Base-by-base conservation (phyloP, 2,113 vertebrate genomes). In the Struthio camelus region DNA sequence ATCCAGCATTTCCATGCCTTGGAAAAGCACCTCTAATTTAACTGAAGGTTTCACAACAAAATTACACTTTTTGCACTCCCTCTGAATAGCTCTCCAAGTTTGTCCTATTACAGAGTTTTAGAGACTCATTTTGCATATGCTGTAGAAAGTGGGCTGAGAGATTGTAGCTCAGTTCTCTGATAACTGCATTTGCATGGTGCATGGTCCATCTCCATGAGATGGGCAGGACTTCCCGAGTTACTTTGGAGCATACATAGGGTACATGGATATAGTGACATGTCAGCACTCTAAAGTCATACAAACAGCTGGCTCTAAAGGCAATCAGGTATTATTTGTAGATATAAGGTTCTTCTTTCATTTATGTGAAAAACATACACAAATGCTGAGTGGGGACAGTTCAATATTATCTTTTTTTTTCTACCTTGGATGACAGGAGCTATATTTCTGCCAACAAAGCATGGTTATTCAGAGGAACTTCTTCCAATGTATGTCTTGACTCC, bases 181-280 rank as follows among this genome's bases (percentile, higher is more conserved):
- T 51, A 28, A 36, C 14, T 75, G 0, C 51, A 30, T 77, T 58
- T 66, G 11, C 14, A 14, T 10, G 24, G 38, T 44, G 4, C 17
- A 46, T 1, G 6, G 72, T 72, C 16, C 13, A 11, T 42, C 51
- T 85, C 50, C 3, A 0, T 40, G 36, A 14, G 1, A 0, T 5
- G 14, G 50, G 19, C 30, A 59, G 12, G n/a, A 46, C 8, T 46
- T 88, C 58, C 22, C 10, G 71, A 42, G 22, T 75, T 59, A 54
- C 54, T 85, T 56, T 81, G n/a, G 7, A 89, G 14, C 14, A n/a
- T 14, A 30, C 28, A 42, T 4, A 25, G 36, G 75, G 11, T 24
- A 16, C 27, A 32, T 14, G 24, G 14, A 56, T 22, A 38, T 4
- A 73, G 25, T 30, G 50, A 32, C 19, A 22, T 46, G 17, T 10